Conservation (phyloP, 2,797 vertebrate genomes). For the Euphonia xanthogaster region DNA sequence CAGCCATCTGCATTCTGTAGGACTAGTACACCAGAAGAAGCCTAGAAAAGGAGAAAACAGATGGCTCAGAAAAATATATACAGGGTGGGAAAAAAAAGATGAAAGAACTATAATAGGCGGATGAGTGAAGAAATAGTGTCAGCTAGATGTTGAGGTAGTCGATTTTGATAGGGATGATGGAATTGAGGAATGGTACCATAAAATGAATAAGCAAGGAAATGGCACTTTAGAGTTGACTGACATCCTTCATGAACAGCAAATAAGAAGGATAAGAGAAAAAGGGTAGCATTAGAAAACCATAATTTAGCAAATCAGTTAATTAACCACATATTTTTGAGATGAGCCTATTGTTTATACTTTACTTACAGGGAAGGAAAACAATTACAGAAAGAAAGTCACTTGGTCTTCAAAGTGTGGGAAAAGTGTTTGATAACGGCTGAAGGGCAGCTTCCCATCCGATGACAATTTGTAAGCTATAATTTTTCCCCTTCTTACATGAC, state of each 20-base stretch:
- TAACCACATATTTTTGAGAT: neutral
- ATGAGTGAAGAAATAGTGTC: neutral
- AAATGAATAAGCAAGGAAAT: neutral
- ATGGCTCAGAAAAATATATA: neutral
- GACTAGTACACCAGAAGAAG: neutral
- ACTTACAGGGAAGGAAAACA: neutral
- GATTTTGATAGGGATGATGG: neutral
- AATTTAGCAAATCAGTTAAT: neutral
- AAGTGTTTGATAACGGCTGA: neutral
- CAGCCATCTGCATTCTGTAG: neutral
- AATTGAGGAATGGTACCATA: neutral
- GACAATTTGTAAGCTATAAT: neutral
- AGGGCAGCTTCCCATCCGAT: neutral
- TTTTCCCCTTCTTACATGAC: neutral
- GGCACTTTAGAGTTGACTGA: neutral
- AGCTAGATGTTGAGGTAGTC: neutral
- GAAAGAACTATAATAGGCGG: neutral
- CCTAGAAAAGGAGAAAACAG: neutral
- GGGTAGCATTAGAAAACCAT: neutral
- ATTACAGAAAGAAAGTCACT: neutral
- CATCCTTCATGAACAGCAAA: neutral
- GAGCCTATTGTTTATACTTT: neutral
- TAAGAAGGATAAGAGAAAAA: neutral
- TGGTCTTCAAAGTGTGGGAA: neutral
- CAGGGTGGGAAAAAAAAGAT: accelerated